phyloP scores from a whole-genome alignment of 2,113 vertebrate genomes.

The Alligator mississippiensis region DNA sequence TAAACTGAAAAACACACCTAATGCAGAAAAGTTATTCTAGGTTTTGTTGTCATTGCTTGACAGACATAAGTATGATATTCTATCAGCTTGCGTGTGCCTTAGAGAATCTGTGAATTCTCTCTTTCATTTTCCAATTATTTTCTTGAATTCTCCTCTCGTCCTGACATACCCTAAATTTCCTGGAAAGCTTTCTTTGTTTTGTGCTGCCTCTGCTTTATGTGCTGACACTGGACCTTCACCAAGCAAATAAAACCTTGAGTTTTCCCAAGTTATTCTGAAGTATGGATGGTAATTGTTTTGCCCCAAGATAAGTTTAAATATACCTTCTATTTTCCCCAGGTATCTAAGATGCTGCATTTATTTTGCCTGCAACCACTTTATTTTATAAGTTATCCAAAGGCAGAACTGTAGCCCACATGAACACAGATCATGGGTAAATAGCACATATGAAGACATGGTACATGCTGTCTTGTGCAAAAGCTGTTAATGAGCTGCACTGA shows the following conservation, averaged over 20 bases:
- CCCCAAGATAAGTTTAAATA: conserved; percentile 40
- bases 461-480: conserved; percentile 43
- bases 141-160: neutral
- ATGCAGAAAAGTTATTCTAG: neutral
- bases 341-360: conserved; percentile 20
- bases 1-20: neutral
- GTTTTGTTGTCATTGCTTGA: neutral
- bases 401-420: conserved; percentile 19
- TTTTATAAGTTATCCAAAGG: conserved; percentile 37
- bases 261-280: conserved; percentile 31
- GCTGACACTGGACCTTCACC: neutral
- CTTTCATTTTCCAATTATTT: conserved; percentile 41
- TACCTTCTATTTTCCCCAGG: neutral
- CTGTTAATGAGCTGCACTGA: conserved; percentile 78
- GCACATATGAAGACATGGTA: conserved; percentile 15
- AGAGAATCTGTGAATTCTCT: neutral
- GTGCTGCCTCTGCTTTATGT: neutral
- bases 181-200: neutral
- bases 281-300: neutral
- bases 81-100: neutral
- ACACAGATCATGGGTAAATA: neutral
- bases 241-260: conserved; percentile 11
- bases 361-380: conserved; percentile 24
- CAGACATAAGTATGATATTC: neutral
- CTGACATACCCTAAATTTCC: conserved; percentile 1